Conservation (phyloP, 2,113 vertebrate species). For the Misgurnus mizolepis region DNA sequence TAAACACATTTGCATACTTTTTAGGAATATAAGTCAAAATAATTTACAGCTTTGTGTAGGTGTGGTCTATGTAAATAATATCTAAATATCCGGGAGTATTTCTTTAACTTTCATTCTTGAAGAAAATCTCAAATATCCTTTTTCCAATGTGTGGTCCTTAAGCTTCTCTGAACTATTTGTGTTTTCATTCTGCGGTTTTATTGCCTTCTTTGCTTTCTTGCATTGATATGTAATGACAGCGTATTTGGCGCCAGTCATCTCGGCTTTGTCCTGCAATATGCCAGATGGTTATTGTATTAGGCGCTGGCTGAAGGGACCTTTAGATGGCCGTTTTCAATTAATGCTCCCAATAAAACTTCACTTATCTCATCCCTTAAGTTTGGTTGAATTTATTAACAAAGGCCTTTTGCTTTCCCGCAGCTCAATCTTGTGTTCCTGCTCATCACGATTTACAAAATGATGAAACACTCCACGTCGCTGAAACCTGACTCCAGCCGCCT, state of each 20-base stretch:
- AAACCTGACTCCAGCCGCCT: conserved; percentile 99
- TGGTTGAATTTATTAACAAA: conserved; percentile 64
- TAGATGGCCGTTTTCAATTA: conserved; percentile 68
- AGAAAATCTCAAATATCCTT: conserved; percentile 12
- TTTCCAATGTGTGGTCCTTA: conserved; percentile 21
- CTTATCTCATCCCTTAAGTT: conserved; percentile 34
- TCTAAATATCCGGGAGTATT: background rate
- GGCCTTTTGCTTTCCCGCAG: conserved; percentile 85
- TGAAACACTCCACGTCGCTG: conserved; percentile 98
- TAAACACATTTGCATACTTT: too few species aligned
- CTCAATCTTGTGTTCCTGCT: conserved; percentile 99
- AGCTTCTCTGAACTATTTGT: conserved; percentile 59
- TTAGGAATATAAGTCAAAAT: too few species aligned
- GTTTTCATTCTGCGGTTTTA: conserved; percentile 67
- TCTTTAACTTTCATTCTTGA: background rate
- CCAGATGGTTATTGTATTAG: conserved; percentile 78
- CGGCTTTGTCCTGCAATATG: conserved; percentile 67
- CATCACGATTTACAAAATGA: conserved; percentile 99
- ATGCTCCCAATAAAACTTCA: conserved; percentile 67
- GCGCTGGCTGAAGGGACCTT: conserved; percentile 68
- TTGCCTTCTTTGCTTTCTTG: conserved; percentile 73
- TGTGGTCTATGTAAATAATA: background rate
- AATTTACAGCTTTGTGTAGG: too few species aligned
- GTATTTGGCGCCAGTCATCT: conserved; percentile 76
- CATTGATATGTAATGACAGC: conserved; percentile 81